These are phyloP conservation scores for Amyelois transitella DNA, from an alignment of 1,140 invertebrate species.

Conservation along the genomic window DNA sequence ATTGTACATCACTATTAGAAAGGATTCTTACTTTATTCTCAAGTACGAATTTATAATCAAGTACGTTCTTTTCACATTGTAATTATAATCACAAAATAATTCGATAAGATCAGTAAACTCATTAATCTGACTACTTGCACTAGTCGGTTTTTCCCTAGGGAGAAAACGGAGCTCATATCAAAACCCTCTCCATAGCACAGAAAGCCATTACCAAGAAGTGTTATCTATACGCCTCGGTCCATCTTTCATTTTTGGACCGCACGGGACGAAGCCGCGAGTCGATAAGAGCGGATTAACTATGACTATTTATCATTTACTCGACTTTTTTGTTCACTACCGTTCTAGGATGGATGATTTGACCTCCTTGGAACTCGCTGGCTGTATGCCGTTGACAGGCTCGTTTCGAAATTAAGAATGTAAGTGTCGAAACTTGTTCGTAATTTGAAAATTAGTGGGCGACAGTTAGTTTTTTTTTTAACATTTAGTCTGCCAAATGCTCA, in stretches of 20 bases:
- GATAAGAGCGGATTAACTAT: constrained; percentile 67
- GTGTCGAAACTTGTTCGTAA: background rate
- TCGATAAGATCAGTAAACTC: background rate
- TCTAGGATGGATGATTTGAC: constrained; percentile 33
- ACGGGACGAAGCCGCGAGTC: constrained; percentile 50
- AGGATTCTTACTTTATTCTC: no score
- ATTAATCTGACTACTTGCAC: background rate
- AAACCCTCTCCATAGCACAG: constrained; percentile 28
- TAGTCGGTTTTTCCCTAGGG: background rate
- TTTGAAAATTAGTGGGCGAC: background rate
- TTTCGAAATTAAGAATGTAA: background rate
- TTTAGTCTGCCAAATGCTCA: background rate
- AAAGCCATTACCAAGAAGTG: constrained; percentile 62
- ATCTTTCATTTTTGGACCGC: constrained; percentile 71
- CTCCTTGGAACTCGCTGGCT: constrained; percentile 28
- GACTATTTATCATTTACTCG: constrained; percentile 67
- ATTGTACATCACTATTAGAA: no score
- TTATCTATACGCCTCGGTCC: constrained; percentile 50
- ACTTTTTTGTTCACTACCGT: constrained; percentile 65
- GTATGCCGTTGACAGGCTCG: constrained; percentile 6
- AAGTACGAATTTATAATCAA: no score
- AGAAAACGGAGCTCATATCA: constrained; percentile 1
- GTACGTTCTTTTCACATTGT: no score
- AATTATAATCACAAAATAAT: background rate
- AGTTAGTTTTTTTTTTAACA: background rate